These are phyloP conservation scores for Mythimna ferrago DNA, from an alignment of 2,888 invertebrate genomes.

Conservation along the genomic window DNA sequence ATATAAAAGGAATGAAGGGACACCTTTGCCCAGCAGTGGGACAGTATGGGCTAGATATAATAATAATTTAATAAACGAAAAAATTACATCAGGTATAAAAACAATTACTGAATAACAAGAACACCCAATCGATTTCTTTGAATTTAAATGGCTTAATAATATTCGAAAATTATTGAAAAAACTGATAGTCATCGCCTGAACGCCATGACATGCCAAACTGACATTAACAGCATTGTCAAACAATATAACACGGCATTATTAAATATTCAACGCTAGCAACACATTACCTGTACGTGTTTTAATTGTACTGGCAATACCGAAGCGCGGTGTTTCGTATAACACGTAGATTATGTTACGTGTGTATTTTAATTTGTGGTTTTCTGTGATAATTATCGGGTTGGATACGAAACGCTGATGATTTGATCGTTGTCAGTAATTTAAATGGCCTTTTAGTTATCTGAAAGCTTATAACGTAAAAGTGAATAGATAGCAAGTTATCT, in stretches of 20 bases:
- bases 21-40: too few relatives aligned
- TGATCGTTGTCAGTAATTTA: slow-evolving; percentile 20
- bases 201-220: slow-evolving; percentile 87
- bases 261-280: slow-evolving; percentile 84
- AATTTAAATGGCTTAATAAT: slow-evolving; percentile 76
- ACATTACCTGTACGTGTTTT: slow-evolving; percentile 77
- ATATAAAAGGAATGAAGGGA: too few relatives aligned
- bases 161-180: slow-evolving; percentile 77
- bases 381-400: slow-evolving; percentile 38
- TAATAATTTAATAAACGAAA: too few relatives aligned
- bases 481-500: background rate
- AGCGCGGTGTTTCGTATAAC: slow-evolving; percentile 58
- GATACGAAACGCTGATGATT: slow-evolving; percentile 32
- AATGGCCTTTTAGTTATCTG: background rate
- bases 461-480: slow-evolving; percentile 10
- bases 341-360: slow-evolving; percentile 39
- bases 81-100: background rate
- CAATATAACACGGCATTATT: slow-evolving; percentile 81
- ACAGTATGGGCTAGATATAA: too few relatives aligned
- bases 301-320: slow-evolving; percentile 82
- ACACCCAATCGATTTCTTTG: slow-evolving; percentile 66
- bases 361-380: slow-evolving; percentile 37
- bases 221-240: slow-evolving; percentile 89
- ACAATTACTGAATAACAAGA: slow-evolving; percentile 21
- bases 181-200: slow-evolving; percentile 74